Percentiles rank a stretch among this genome's conserved stretches.
Evolutionary conservation across 2,888 invertebrate species (phyloP).

Genomic region (Limnephilus lunatus): DNA sequence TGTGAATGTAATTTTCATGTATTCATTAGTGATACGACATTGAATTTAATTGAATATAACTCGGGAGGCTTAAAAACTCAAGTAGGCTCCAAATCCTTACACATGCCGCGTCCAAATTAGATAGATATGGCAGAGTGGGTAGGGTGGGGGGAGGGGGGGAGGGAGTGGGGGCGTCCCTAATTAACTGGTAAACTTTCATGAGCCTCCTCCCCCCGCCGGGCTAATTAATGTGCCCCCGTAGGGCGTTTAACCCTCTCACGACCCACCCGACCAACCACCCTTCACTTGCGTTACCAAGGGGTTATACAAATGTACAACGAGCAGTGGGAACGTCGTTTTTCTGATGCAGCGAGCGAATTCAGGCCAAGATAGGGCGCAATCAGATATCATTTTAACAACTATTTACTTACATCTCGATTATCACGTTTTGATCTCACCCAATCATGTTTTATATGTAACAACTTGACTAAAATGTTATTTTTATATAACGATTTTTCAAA

Average conservation of each 20-base stretch:
- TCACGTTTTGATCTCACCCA: not conserved
- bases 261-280: slow-evolving; percentile 53
- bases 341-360: slow-evolving; percentile 28
- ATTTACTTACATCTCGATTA: not conserved
- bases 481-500: not conserved
- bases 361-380: not conserved
- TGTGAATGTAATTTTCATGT: slow-evolving; percentile 58
- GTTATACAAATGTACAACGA: slow-evolving; percentile 42
- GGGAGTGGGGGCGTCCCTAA: slow-evolving; percentile 72
- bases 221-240: slow-evolving; percentile 77
- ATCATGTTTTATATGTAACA: not conserved
- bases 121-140: slow-evolving; percentile 51
- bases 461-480: not conserved
- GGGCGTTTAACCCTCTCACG: slow-evolving; percentile 67
- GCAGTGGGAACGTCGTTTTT: not conserved
- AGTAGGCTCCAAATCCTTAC: slow-evolving; percentile 63
- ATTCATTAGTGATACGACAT: slow-evolving; percentile 62
- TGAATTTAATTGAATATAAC: slow-evolving; percentile 64
- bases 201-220: slow-evolving; percentile 70
- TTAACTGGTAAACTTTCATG: slow-evolving; percentile 79
- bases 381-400: not conserved
- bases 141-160: slow-evolving; percentile 66
- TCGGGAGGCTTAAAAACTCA: slow-evolving; percentile 64
- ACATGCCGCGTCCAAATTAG: slow-evolving; percentile 65
- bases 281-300: slow-evolving; percentile 38